Conservation (phyloP, 2,113 vertebrate genomes). For the Carassius gibelio region DNA sequence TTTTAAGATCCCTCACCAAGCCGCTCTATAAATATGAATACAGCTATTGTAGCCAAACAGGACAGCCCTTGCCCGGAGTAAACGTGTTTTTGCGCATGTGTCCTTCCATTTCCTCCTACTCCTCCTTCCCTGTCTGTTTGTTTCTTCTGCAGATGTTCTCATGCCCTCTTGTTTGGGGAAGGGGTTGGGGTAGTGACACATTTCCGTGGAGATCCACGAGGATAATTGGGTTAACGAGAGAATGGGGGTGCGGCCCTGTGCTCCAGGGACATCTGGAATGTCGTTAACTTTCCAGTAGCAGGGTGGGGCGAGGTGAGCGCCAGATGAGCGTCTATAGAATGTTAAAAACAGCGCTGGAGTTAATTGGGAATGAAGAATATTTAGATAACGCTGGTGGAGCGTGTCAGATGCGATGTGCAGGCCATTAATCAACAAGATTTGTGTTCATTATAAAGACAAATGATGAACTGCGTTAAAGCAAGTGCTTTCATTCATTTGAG, state of each 20-base stretch:
- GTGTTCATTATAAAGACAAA: not conserved
- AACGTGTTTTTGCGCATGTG: conserved; percentile 5
- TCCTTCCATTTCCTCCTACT: conserved; percentile 27
- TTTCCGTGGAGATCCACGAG: conserved; percentile 46
- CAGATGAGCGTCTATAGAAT: conserved; percentile 18
- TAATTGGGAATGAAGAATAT: conserved; percentile 16
- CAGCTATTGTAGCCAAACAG: conserved; percentile 39
- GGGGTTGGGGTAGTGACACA: conserved; percentile 24
- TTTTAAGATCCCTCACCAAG: conserved; percentile 46
- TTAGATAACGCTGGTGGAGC: conserved; percentile 14
- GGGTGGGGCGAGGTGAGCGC: conserved; percentile 30
- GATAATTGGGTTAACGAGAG: conserved; percentile 56
- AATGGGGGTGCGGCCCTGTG: conserved; percentile 39
- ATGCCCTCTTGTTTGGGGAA: conserved; percentile 31
- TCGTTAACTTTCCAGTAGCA: conserved; percentile 46
- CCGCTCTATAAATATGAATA: conserved; percentile 54
- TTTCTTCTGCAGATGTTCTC: conserved; percentile 53
- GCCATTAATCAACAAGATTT: conserved; percentile 20
- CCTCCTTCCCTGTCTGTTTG: conserved; percentile 27
- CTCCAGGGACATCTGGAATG: conserved; percentile 45
- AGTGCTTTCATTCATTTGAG: not conserved
- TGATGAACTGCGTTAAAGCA: not conserved
- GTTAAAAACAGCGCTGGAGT: conserved; percentile 25
- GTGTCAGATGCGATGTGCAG: conserved; percentile 4
- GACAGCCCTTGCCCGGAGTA: conserved; percentile 39